Percentiles rank a stretch among this genome's conserved stretches.
Conservation (phyloP, 2,888 invertebrate genomes). For the Drosophila sordidula region DNA sequence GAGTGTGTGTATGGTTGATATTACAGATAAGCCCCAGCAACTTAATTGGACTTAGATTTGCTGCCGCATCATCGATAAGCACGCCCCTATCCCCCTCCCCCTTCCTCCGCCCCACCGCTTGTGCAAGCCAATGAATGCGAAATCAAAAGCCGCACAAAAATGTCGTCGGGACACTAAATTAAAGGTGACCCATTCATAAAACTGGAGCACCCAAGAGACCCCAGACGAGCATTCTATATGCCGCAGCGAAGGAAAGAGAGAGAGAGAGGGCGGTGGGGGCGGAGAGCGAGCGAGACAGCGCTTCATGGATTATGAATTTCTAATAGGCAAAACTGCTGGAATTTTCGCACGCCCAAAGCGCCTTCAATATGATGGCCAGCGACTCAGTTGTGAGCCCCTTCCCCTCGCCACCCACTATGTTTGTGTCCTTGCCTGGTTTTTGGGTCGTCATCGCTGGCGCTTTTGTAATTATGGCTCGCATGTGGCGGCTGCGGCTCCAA, state of each 20-base stretch:
- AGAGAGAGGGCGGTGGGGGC: too few relatives aligned
- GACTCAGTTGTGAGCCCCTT: neutral
- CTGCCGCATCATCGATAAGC: neutral
- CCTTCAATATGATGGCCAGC: conserved; percentile 23
- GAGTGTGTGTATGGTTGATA: neutral
- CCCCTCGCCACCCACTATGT: neutral
- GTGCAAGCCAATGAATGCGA: conserved; percentile 47
- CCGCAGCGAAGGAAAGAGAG: neutral
- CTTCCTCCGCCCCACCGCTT: too few relatives aligned
- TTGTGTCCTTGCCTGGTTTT: conserved; percentile 27
- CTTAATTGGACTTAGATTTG: conserved; percentile 36
- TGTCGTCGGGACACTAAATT: conserved; percentile 63
- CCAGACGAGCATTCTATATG: neutral
- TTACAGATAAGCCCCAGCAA: neutral
- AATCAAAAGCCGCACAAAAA: conserved; percentile 65
- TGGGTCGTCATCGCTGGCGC: conserved; percentile 62
- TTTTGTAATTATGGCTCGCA: conserved; percentile 70
- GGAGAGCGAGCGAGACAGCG: neutral
- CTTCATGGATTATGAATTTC: conserved; percentile 73
- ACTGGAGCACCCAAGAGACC: conserved; percentile 34
- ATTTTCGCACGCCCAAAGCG: conserved; percentile 70
- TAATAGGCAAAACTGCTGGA: conserved; percentile 73
- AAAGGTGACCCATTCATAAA: conserved; percentile 68
- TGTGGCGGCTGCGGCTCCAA: conserved; percentile 23
- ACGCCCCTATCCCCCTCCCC: neutral